Conservation (phyloP, 92 coral and sea anemone genomes). For the Plumapathes pennacea region DNA sequence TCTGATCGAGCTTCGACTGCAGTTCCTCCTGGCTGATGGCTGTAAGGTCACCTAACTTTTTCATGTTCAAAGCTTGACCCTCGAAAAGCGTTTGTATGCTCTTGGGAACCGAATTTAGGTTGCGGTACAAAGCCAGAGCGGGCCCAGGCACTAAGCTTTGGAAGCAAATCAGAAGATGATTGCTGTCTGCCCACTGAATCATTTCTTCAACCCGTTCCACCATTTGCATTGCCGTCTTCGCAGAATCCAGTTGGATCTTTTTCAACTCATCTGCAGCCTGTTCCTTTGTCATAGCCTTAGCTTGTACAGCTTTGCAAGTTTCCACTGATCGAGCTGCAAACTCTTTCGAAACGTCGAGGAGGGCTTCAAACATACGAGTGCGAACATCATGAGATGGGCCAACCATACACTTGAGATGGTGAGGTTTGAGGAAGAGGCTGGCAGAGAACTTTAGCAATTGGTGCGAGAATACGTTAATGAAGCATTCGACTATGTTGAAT, state of each 20-base stretch:
- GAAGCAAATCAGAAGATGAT: slow-evolving; percentile 79
- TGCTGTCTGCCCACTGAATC: slow-evolving; percentile 95
- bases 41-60: slow-evolving; percentile 73
- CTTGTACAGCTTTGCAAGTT: slow-evolving; percentile 65
- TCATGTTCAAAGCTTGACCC: slow-evolving; percentile 64
- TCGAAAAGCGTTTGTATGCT: slow-evolving; percentile 66
- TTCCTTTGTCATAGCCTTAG: slow-evolving; percentile 66
- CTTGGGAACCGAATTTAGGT: slow-evolving; percentile 57
- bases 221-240: slow-evolving; percentile 69
- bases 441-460: slow-evolving; percentile 89
- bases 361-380: slow-evolving; percentile 74
- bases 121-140: slow-evolving; percentile 80
- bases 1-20: slow-evolving; percentile 71
- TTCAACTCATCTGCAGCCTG: slow-evolving; percentile 57
- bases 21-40: slow-evolving; percentile 70
- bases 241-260: slow-evolving; percentile 38
- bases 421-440: slow-evolving; percentile 75
- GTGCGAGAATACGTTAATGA: slow-evolving; percentile 82
- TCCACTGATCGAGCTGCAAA: slow-evolving; percentile 90
- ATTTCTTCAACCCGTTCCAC: slow-evolving; percentile 84
- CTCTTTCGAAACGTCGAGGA: slow-evolving; percentile 82
- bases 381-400: slow-evolving; percentile 77
- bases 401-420: slow-evolving; percentile 62
- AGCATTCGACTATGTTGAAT: slow-evolving; percentile 70
- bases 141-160: slow-evolving; percentile 72